Evolutionary conservation across 2,888 invertebrate genomes (phyloP), one percentile per base, ranked within the genome.

Genomic region (Torymus aiolomorphi): DNA sequence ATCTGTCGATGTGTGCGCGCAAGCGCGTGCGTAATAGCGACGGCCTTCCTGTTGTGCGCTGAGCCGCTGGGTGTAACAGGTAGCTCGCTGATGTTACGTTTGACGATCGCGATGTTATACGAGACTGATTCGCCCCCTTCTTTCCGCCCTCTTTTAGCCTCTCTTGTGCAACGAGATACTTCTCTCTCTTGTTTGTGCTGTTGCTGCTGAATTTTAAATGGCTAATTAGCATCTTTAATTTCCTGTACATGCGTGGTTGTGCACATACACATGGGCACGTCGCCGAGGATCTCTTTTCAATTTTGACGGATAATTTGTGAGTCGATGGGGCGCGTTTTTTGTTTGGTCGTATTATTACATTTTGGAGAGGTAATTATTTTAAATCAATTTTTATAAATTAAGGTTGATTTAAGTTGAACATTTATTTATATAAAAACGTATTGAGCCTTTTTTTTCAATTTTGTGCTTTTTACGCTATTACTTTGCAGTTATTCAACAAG

Each of bases 211-310:
- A 76, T 76, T 72, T 80, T 72, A 66, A 80, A 51, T 65, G 76
- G 20, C 66, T 80, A 76, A 80, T 80, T 80, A 80, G 78, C 80
- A 65, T 76, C 65, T 56, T 57, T 74, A 65, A 80, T 79, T 79
- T 70, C 52, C 67, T 42, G 54, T 1, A 0, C 8, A 14, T 18
- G 1, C 12, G 57, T 20, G 12, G 61, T 31, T 16, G 57, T 20
- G 4, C 67, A 52, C 67, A 61, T 24, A 42, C 8, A 8, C 42
- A 42, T 10, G 42, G 2, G 8, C 51, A 51, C 54, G 57, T 49
- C 20, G 14, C 31, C 65, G 13, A 54, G 52, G 57, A 57, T 49
- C 42, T 57, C 65, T 65, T 49, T 56, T 74, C 49, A 14, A 65
- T 74, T 74, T 65, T 65, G 14, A 57, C 54, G 42, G 42, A 62